A percentile compares a stretch with the other conserved stretches of the same genome.
phyloP scores from a whole-genome alignment of 1,140 invertebrate species.

The Aleiodes sp. region DNA sequence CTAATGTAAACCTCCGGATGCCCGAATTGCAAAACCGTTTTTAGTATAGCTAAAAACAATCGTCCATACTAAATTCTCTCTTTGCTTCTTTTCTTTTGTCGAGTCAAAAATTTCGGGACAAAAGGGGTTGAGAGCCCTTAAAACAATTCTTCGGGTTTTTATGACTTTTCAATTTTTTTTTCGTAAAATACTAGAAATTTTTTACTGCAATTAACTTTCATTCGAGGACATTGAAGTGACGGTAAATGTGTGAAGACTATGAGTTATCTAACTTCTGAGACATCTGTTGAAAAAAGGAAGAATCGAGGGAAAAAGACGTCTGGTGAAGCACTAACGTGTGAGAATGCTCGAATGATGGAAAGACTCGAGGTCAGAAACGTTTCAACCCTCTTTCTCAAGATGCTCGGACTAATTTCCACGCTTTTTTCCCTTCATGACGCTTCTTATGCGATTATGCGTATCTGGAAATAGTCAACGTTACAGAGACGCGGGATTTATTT shows the following conservation, averaged over 20 bases:
- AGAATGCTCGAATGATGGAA: slow-evolving; percentile 38
- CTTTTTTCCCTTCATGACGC: slow-evolving; percentile 39
- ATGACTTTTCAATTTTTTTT: background rate
- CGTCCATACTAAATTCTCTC: background rate
- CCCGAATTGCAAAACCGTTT: slow-evolving; percentile 6
- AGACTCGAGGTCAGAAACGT: slow-evolving; percentile 37
- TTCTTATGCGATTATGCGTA: slow-evolving; percentile 33
- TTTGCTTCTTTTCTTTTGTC: background rate
- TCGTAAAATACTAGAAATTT: background rate
- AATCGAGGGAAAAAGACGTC: slow-evolving; percentile 18
- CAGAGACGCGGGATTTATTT: background rate
- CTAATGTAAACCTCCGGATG: slow-evolving; percentile 14
- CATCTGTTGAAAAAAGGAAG: slow-evolving; percentile 6
- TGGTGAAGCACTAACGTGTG: slow-evolving; percentile 28
- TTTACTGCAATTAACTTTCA: background rate
- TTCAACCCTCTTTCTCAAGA: slow-evolving; percentile 36
- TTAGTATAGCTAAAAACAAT: slow-evolving; percentile 11
- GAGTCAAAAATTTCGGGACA: background rate
- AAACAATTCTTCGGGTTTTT: slow-evolving; percentile 5
- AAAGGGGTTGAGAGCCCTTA: background rate
- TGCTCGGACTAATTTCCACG: too few relatives aligned
- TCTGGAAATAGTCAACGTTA: slow-evolving; percentile 20
- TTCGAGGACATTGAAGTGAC: background rate
- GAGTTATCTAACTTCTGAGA: slow-evolving; percentile 16
- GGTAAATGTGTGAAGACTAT: slow-evolving; percentile 27